These are phyloP conservation scores for Empidonax traillii DNA, from an alignment of 2,113 vertebrate species.

Conservation along the genomic window DNA sequence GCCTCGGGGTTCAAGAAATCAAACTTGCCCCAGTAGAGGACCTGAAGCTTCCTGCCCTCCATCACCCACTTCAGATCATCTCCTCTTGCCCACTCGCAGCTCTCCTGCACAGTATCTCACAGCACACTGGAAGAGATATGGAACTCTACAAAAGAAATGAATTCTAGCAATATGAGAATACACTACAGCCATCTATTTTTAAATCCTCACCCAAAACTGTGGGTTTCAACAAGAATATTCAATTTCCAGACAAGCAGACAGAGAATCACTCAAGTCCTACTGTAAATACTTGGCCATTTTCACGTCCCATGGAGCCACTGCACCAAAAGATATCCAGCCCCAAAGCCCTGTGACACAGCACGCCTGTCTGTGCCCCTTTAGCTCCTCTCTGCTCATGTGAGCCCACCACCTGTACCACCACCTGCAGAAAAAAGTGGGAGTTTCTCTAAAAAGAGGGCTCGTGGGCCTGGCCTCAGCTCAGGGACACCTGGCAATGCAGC, in stretches of 20 bases:
- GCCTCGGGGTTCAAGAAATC: neutral
- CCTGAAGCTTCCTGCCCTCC: neutral
- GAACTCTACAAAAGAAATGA: neutral
- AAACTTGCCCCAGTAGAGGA: neutral
- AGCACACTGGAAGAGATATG: neutral
- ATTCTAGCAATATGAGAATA: neutral
- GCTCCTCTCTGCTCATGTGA: rapidly evolving
- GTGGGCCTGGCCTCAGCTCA: neutral
- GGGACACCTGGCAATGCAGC: rapidly evolving
- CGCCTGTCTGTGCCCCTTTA: neutral
- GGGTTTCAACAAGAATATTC: neutral
- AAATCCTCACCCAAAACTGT: neutral
- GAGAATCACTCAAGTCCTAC: neutral
- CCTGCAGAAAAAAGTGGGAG: neutral
- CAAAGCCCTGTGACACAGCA: rapidly evolving
- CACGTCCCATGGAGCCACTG: neutral
- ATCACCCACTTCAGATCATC: rapidly evolving
- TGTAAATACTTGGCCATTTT: neutral
- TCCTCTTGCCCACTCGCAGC: neutral
- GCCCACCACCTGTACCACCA: neutral
- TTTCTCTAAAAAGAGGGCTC: neutral
- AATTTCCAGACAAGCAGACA: neutral
- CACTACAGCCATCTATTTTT: neutral
- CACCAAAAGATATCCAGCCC: neutral
- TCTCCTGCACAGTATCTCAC: neutral